Percentiles rank a stretch among this genome's conserved stretches.
Conservation (phyloP, 2,113 vertebrate genomes). For the Pogona vitticeps region DNA sequence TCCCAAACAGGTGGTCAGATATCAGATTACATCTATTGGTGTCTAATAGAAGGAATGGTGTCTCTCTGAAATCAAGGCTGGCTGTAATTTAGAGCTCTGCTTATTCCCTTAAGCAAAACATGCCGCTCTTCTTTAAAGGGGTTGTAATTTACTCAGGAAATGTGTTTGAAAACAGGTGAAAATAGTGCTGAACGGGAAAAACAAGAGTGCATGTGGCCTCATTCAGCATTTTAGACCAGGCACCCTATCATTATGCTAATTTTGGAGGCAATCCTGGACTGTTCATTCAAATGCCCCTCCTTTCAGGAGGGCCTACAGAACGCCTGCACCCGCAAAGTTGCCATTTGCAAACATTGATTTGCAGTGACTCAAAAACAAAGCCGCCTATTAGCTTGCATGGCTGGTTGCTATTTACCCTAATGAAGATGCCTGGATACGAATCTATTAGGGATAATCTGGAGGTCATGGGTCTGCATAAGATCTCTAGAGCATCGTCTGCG, state of each 20-base stretch:
- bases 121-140: no score
- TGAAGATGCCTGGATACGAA: slow-evolving; percentile 59
- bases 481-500: neutral
- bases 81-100: no score
- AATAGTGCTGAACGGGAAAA: neutral
- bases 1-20: no score
- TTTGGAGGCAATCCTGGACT: slow-evolving; percentile 35
- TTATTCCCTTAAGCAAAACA: no score
- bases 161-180: no score
- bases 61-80: no score
- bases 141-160: no score
- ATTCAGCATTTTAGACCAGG: neutral
- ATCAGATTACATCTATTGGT: no score
- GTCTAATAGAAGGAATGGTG: no score
- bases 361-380: slow-evolving; percentile 65
- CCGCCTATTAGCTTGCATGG: slow-evolving; percentile 62
- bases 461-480: slow-evolving; percentile 37
- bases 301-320: slow-evolving; percentile 54
- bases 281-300: slow-evolving; percentile 63
- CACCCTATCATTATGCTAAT: slow-evolving; percentile 58
- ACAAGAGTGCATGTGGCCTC: neutral
- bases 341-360: slow-evolving; percentile 66
- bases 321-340: slow-evolving; percentile 58
- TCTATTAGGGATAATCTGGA: slow-evolving; percentile 59
- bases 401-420: slow-evolving; percentile 64